Percentiles rank a stretch among this genome's conserved stretches.
These are phyloP conservation scores for Daphoenositta chrysoptera DNA, from an alignment of 2,113 vertebrate species.

Conservation along the genomic window DNA sequence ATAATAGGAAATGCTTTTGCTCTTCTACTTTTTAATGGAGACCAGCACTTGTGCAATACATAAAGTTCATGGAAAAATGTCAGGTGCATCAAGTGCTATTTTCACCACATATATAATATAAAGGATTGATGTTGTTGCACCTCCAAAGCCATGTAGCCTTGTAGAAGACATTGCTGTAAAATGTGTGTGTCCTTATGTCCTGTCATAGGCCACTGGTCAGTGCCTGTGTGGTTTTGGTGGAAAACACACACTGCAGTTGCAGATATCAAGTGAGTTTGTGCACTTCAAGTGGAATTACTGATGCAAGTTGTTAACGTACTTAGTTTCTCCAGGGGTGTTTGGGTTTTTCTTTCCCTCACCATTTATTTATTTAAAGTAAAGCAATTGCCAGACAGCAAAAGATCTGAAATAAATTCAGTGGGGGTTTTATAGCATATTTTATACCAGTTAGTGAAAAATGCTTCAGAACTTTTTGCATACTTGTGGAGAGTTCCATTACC, in stretches of 20 bases:
- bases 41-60: neutral
- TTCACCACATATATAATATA: neutral
- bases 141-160: neutral
- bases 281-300: neutral
- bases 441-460: neutral
- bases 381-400: neutral
- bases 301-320: neutral
- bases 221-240: neutral
- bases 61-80: neutral
- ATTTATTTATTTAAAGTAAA: neutral
- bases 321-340: neutral
- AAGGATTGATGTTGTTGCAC: neutral
- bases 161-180: neutral
- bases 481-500: neutral
- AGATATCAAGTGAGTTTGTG: fast-evolving
- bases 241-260: neutral
- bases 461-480: neutral
- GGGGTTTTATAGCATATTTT: fast-evolving
- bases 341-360: neutral
- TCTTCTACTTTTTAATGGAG: neutral
- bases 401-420: neutral
- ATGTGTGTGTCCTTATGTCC: neutral
- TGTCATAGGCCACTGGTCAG: neutral
- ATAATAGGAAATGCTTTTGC: conserved; percentile 3
- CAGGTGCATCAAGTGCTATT: neutral